Conservation (phyloP, 2,888 invertebrate genomes). For the Shargacucullia verbasci region DNA sequence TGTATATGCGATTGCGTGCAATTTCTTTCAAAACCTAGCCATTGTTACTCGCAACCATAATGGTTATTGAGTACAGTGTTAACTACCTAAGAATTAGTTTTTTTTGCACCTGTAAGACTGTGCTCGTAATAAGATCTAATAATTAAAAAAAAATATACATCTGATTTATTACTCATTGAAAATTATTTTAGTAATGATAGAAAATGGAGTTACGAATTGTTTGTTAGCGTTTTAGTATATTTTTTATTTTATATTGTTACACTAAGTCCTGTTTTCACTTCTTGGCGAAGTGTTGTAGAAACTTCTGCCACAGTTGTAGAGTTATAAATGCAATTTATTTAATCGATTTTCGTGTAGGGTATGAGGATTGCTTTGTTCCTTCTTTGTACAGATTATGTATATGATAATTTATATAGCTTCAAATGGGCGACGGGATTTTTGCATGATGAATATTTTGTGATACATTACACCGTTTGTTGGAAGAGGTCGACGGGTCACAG, state of each 20-base stretch:
- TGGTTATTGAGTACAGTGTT: not conserved
- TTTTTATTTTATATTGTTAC: slow-evolving; percentile 11
- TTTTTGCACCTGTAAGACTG: slow-evolving; percentile 30
- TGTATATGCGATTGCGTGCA: slow-evolving; percentile 12
- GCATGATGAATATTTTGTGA: slow-evolving; percentile 31
- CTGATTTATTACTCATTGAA: slow-evolving; percentile 22
- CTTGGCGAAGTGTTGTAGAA: slow-evolving; percentile 10
- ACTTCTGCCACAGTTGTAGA: slow-evolving; percentile 27
- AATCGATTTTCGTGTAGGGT: slow-evolving; percentile 21
- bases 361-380: slow-evolving; percentile 17
- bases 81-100: slow-evolving; percentile 7
- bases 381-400: slow-evolving; percentile 35
- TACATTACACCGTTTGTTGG: not conserved
- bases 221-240: slow-evolving; percentile 11
- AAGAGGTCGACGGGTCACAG: not conserved
- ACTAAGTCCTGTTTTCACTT: slow-evolving; percentile 9
- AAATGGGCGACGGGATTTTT: slow-evolving; percentile 32
- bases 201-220: slow-evolving; percentile 20
- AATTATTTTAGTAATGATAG: slow-evolving; percentile 13
- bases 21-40: slow-evolving; percentile 9
- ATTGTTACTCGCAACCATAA: slow-evolving; percentile 9
- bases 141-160: not conserved
- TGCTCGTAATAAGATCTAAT: no score
- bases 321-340: slow-evolving; percentile 44
- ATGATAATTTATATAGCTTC: slow-evolving; percentile 18